A percentile compares a stretch with the other conserved stretches of the same genome.
phyloP scores from a whole-genome alignment of 2,113 vertebrate genomes.

The Chaetodon auriga region DNA sequence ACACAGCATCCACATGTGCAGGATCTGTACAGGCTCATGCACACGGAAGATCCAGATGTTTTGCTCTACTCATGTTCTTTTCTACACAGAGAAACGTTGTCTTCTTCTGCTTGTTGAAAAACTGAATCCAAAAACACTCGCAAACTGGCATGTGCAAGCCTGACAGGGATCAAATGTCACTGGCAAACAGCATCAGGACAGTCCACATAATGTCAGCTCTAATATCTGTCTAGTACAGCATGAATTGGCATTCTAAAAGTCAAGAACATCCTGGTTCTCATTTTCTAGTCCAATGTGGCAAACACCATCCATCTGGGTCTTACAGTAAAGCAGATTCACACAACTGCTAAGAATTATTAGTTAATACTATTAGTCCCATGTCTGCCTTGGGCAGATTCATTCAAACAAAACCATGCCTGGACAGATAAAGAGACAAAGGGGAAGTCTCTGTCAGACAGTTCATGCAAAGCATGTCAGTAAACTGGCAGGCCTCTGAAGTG shows the following conservation, averaged over 20 bases:
- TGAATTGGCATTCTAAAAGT: slow-evolving; percentile 34
- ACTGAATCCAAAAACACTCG: slow-evolving; percentile 11
- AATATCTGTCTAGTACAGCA: slow-evolving; percentile 44
- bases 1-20: slow-evolving; percentile 33
- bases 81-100: slow-evolving; percentile 18
- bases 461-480: slow-evolving; percentile 46
- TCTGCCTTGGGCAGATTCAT: slow-evolving; percentile 20
- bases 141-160: background rate
- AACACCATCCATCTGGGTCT: slow-evolving; percentile 51
- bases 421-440: slow-evolving; percentile 22
- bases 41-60: slow-evolving; percentile 51
- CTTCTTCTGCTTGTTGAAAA: slow-evolving; percentile 33
- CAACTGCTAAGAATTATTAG: slow-evolving; percentile 57
- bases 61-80: slow-evolving; percentile 22
- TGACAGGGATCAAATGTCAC: slow-evolving; percentile 44
- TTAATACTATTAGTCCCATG: slow-evolving; percentile 24
- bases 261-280: slow-evolving; percentile 38
- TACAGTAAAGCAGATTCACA: slow-evolving; percentile 35
- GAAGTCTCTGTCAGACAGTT: slow-evolving; percentile 39
- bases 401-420: slow-evolving; percentile 25
- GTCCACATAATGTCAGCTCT: slow-evolving; percentile 26
- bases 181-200: slow-evolving; percentile 40
- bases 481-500: slow-evolving; percentile 52
- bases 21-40: slow-evolving; percentile 17
- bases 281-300: slow-evolving; percentile 35